These are phyloP conservation scores for Ectemnius cavifrons DNA, from an alignment of 2,888 invertebrate species.

Conservation along the genomic window DNA sequence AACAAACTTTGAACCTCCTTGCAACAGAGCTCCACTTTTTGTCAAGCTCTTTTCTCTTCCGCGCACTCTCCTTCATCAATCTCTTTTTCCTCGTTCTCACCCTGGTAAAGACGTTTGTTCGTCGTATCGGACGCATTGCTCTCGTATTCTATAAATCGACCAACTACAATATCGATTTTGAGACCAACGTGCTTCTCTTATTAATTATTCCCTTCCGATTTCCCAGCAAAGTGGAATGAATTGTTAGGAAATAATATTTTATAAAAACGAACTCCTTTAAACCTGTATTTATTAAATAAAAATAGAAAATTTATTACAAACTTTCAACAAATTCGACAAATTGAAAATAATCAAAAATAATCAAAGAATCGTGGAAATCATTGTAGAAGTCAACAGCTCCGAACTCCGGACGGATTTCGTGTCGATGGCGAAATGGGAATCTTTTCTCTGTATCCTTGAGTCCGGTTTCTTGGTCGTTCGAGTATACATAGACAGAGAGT, in stretches of 20 bases:
- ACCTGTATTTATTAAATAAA: too few relatives aligned
- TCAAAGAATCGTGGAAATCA: too few relatives aligned
- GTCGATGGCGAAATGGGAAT: conserved; percentile 53
- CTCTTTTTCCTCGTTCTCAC: not conserved
- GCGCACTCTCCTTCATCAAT: conserved; percentile 12
- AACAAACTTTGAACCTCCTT: conserved; percentile 25
- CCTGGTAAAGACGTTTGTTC: not conserved
- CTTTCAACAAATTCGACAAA: too few relatives aligned
- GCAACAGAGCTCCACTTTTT: not conserved
- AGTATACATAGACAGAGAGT: too few relatives aligned
- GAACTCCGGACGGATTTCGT: conserved; percentile 20
- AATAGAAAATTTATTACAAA: too few relatives aligned
- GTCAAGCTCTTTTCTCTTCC: not conserved
- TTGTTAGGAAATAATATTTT: too few relatives aligned
- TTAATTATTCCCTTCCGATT: too few relatives aligned
- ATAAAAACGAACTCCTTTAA: too few relatives aligned
- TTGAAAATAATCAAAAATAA: too few relatives aligned
- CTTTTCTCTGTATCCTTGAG: conserved; percentile 47
- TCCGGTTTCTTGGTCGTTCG: conserved; percentile 32
- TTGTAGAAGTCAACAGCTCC: too few relatives aligned
- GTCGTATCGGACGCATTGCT: not conserved
- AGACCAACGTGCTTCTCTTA: not conserved
- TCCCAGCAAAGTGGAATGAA: too few relatives aligned
- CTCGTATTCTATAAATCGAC: too few relatives aligned
- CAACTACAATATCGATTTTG: conserved; percentile 12